These are phyloP conservation scores for Dioctria linearis DNA, from an alignment of 2,888 invertebrate species.

Conservation along the genomic window DNA sequence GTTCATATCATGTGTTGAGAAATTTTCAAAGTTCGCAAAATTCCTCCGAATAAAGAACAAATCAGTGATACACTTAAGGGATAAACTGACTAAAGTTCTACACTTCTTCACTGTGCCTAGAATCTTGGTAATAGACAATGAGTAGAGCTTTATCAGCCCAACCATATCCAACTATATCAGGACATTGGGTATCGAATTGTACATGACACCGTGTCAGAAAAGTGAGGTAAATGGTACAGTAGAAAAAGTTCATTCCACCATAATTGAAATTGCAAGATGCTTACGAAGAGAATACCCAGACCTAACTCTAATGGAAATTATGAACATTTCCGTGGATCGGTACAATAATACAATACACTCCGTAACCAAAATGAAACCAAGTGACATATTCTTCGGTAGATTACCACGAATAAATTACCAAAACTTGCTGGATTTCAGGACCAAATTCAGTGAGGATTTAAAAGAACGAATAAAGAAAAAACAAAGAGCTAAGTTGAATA, in stretches of 20 bases:
- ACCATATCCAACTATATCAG: constrained; percentile 20
- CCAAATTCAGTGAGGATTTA: constrained; percentile 11
- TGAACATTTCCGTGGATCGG: constrained; percentile 12
- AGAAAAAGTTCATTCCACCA: constrained; percentile 52
- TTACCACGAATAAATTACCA: constrained; percentile 19
- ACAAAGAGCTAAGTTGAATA: neutral
- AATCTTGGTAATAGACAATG: constrained; percentile 29
- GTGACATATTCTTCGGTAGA: constrained; percentile 39
- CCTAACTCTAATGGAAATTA: constrained; percentile 23
- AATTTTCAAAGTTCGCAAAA: neutral
- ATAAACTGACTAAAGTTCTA: constrained; percentile 4
- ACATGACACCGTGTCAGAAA: constrained; percentile 5
- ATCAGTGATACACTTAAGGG: constrained; percentile 12
- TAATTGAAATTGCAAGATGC: constrained; percentile 32
- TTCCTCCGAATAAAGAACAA: constrained; percentile 6
- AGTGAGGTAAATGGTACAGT: constrained; percentile 50
- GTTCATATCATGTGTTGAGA: too few species aligned
- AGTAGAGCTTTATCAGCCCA: constrained; percentile 12
- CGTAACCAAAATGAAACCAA: too few species aligned
- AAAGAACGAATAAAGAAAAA: constrained; percentile 28
- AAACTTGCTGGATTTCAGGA: neutral
- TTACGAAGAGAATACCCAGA: constrained; percentile 16
- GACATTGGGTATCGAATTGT: constrained; percentile 1
- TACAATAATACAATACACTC: too few species aligned
- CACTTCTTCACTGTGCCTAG: neutral